Evolutionary conservation across 2,797 vertebrate species (phyloP).

Genomic region (Hozukius guyotensis): DNA sequence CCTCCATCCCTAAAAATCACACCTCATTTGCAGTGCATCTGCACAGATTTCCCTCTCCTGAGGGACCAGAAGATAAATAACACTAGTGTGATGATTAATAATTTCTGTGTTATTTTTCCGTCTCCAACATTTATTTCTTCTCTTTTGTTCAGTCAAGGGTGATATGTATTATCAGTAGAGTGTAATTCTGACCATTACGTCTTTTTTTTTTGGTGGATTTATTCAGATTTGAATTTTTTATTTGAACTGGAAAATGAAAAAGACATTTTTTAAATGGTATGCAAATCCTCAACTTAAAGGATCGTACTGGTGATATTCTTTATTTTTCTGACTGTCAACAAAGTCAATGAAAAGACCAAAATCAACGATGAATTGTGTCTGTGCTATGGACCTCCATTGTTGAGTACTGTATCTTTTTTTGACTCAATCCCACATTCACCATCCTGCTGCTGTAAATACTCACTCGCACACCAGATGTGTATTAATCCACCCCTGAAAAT

Average conservation of each 20-base stretch:
- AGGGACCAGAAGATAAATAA: constrained; percentile 2
- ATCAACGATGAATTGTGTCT: background rate
- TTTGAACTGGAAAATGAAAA: background rate
- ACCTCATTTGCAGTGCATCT: constrained; percentile 50
- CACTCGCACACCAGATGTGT: background rate
- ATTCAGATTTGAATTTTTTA: background rate
- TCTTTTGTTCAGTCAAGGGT: background rate
- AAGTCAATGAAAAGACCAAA: background rate
- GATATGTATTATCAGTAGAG: background rate
- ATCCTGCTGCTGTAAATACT: no score
- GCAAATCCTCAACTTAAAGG: background rate
- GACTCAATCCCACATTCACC: background rate
- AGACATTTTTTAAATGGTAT: background rate
- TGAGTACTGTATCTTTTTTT: background rate
- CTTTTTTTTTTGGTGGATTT: background rate
- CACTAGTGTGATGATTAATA: background rate
- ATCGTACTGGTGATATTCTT: background rate
- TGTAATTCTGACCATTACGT: background rate
- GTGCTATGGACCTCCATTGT: background rate
- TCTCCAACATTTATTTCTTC: background rate
- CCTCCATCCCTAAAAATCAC: constrained; percentile 13
- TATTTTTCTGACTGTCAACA: background rate
- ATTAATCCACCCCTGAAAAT: background rate
- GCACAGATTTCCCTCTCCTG: background rate
- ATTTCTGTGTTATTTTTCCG: background rate